A percentile compares a stretch with the other conserved stretches of the same genome.
Evolutionary conservation across 2,113 vertebrate species (phyloP).

Genomic region (Cebus imitator): DNA sequence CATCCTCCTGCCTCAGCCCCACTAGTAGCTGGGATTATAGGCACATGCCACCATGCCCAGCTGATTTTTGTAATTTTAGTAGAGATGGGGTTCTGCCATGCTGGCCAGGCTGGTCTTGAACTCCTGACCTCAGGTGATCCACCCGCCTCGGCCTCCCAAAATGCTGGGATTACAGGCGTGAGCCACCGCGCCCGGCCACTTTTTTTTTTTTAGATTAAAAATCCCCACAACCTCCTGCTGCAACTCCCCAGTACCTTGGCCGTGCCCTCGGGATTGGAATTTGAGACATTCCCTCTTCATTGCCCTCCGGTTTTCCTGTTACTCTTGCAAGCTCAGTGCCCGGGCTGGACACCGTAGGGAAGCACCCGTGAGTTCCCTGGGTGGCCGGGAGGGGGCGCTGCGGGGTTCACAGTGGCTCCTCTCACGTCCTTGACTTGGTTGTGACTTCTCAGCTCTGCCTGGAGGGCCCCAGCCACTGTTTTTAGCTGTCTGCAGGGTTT

Average conservation of each 20-base stretch:
- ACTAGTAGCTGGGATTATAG: too few species aligned
- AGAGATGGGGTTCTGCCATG: too few species aligned
- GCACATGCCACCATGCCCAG: too few species aligned
- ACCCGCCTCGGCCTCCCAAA: too few species aligned
- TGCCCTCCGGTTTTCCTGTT: neutral
- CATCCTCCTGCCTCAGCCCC: too few species aligned
- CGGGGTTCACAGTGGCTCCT: neutral
- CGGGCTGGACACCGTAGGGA: neutral
- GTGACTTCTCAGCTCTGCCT: neutral
- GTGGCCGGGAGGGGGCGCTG: neutral
- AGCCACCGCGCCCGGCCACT: too few species aligned
- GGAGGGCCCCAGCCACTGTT: neutral
- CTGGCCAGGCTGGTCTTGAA: too few species aligned
- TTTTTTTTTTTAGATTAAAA: neutral
- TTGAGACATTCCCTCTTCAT: neutral
- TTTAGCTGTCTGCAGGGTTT: neutral
- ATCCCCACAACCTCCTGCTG: neutral
- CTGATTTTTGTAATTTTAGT: too few species aligned
- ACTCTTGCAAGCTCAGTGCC: neutral
- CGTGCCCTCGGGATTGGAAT: neutral
- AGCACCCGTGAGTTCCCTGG: neutral
- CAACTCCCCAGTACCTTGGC: neutral
- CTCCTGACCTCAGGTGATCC: too few species aligned
- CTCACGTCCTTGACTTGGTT: neutral
- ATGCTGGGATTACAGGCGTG: too few species aligned